phyloP scores from a whole-genome alignment of 2,888 invertebrate species.

The Platypus cylindrus region DNA sequence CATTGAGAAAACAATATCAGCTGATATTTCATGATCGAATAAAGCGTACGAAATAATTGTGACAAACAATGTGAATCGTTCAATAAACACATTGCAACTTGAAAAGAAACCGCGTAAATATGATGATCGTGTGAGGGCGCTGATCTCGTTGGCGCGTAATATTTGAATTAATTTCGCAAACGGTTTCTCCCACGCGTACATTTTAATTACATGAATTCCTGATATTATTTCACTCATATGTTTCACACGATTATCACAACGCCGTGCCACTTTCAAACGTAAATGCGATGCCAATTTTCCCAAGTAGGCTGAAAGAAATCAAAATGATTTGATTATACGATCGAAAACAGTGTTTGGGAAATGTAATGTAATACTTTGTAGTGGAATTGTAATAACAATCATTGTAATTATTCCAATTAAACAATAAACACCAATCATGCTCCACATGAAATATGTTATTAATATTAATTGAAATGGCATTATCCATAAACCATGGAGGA shows the following conservation, averaged over 20 bases:
- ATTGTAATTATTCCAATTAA: slow-evolving; percentile 49
- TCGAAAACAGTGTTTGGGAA: neutral
- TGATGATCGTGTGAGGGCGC: slow-evolving; percentile 42
- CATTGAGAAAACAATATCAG: slow-evolving; percentile 34
- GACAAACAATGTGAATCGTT: slow-evolving; percentile 68
- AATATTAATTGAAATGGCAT: slow-evolving; percentile 60
- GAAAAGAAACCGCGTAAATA: slow-evolving; percentile 46
- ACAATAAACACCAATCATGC: slow-evolving; percentile 39
- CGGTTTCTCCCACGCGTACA: slow-evolving; percentile 66
- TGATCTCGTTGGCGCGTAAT: slow-evolving; percentile 56
- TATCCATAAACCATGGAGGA: slow-evolving; percentile 66
- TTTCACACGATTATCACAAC: slow-evolving; percentile 52
- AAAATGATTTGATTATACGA: neutral
- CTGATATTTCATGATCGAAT: slow-evolving; percentile 42
- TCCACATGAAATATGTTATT: slow-evolving; percentile 45
- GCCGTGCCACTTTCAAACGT: slow-evolving; percentile 34
- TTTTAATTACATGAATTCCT: slow-evolving; percentile 63
- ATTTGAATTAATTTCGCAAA: slow-evolving; percentile 49
- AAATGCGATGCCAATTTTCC: slow-evolving; percentile 33
- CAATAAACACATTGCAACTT: slow-evolving; percentile 61
- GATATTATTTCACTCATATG: slow-evolving; percentile 61
- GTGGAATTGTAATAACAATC: slow-evolving; percentile 35
- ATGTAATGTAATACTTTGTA: slow-evolving; percentile 33
- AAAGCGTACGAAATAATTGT: slow-evolving; percentile 66
- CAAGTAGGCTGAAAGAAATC: slow-evolving; percentile 18